A percentile compares a stretch with the other conserved stretches of the same genome.
phyloP scores from a whole-genome alignment of 1,140 invertebrate species.

The Meloidogyne hapla region DNA sequence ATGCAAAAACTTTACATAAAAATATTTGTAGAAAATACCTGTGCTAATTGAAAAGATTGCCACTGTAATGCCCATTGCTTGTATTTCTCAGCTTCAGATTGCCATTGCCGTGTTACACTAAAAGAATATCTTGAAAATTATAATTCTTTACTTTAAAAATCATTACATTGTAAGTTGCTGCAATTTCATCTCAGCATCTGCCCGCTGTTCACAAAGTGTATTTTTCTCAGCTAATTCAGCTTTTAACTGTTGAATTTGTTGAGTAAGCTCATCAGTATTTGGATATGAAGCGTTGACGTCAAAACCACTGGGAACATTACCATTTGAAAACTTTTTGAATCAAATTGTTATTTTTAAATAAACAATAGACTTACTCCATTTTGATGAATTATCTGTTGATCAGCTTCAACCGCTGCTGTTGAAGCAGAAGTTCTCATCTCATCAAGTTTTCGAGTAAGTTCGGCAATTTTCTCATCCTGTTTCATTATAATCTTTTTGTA shows the following conservation, averaged over 20 bases:
- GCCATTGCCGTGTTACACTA: conserved; percentile 55
- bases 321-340: conserved; percentile 5
- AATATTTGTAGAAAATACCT: conserved; percentile 27
- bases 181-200: conserved; percentile 39
- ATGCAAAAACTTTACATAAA: background rate
- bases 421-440: conserved; percentile 74
- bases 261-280: background rate
- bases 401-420: conserved; percentile 66
- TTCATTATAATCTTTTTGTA: conserved; percentile 87
- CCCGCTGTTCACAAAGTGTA: conserved; percentile 25
- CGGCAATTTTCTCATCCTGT: conserved; percentile 75
- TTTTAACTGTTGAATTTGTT: conserved; percentile 12
- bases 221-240: conserved; percentile 31
- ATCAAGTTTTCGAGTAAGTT: conserved; percentile 73
- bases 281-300: background rate
- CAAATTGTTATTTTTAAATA: too few species aligned
- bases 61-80: conserved; percentile 59
- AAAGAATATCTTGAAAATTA: conserved; percentile 18
- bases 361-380: conserved; percentile 20
- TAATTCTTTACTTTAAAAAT: background rate
- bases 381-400: conserved; percentile 25
- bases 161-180: conserved; percentile 42
- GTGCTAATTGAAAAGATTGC: conserved; percentile 58
- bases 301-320: conserved; percentile 12
- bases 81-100: conserved; percentile 55